Evolutionary conservation across 2,797 vertebrate species (phyloP).

Genomic region (Orestias chungarensis): DNA sequence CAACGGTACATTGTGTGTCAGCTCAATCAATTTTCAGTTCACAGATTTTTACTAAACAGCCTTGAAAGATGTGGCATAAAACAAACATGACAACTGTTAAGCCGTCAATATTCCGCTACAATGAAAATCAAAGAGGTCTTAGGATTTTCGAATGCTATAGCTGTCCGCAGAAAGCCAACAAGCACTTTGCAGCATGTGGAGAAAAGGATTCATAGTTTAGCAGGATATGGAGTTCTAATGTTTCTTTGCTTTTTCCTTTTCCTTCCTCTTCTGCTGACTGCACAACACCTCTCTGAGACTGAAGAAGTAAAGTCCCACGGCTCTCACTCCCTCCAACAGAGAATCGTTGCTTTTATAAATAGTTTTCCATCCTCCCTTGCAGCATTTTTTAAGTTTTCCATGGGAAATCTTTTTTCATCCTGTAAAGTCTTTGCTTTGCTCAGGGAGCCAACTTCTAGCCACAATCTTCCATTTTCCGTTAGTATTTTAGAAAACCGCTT

Average conservation of each 20-base stretch:
- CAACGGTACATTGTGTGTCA: background rate
- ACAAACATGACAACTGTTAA: background rate
- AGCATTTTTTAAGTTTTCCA: conserved; percentile 28
- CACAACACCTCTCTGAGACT: conserved; percentile 8
- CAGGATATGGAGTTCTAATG: conserved; percentile 9
- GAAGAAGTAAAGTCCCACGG: conserved; percentile 45
- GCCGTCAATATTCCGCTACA: background rate
- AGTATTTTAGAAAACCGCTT: background rate
- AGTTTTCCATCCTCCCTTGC: conserved; percentile 38
- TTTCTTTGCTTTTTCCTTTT: conserved; percentile 4
- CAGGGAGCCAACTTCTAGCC: background rate
- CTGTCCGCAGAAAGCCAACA: background rate
- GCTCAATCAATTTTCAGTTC: background rate
- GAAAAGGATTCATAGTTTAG: background rate
- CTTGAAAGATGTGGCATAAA: background rate
- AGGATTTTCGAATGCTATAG: background rate
- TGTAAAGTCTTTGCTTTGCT: conserved; percentile 12
- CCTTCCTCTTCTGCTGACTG: conserved; percentile 17
- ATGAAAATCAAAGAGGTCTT: background rate
- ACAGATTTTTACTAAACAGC: background rate
- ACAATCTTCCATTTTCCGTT: background rate
- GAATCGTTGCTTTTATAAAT: conserved; percentile 61
- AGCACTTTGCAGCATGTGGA: background rate
- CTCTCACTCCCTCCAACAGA: conserved; percentile 49
- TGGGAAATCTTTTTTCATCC: conserved; percentile 16